These are phyloP conservation scores for Tinea trinotella DNA, from an alignment of 2,888 invertebrate genomes.

Conservation along the genomic window DNA sequence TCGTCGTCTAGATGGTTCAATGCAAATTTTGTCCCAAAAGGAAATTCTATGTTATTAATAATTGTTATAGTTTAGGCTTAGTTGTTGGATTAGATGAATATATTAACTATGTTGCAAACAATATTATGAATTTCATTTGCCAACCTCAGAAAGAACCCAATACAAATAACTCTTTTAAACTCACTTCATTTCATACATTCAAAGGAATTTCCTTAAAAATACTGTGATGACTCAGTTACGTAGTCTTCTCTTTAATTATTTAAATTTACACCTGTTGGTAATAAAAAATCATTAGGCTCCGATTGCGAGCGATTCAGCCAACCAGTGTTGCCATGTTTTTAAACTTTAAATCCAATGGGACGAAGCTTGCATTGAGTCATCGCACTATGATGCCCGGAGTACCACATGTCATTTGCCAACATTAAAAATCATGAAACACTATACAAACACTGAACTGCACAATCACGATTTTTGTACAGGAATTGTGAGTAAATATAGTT, in stretches of 20 bases:
- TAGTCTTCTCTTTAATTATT: not conserved
- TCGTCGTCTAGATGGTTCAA: conserved; percentile 50
- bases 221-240: conserved; percentile 63
- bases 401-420: conserved; percentile 27
- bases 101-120: conserved; percentile 65
- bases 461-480: too few species aligned
- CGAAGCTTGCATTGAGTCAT: conserved; percentile 72
- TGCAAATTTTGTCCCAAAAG: conserved; percentile 68
- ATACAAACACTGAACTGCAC: too few species aligned
- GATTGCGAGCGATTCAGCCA: not conserved
- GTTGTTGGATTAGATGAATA: conserved; percentile 61
- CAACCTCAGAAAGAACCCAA: conserved; percentile 2
- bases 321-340: not conserved
- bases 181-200: conserved; percentile 14
- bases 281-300: not conserved
- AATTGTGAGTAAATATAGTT: too few species aligned
- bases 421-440: too few species aligned
- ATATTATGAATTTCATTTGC: conserved; percentile 58
- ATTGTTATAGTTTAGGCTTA: not conserved
- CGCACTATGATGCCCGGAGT: conserved; percentile 64
- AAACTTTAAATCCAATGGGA: conserved; percentile 47
- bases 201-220: conserved; percentile 28
- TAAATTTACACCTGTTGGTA: too few species aligned
- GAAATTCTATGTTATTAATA: conserved; percentile 33
- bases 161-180: conserved; percentile 2